Conservation (phyloP, 2,888 invertebrate species). For the Drosophila mettleri region DNA sequence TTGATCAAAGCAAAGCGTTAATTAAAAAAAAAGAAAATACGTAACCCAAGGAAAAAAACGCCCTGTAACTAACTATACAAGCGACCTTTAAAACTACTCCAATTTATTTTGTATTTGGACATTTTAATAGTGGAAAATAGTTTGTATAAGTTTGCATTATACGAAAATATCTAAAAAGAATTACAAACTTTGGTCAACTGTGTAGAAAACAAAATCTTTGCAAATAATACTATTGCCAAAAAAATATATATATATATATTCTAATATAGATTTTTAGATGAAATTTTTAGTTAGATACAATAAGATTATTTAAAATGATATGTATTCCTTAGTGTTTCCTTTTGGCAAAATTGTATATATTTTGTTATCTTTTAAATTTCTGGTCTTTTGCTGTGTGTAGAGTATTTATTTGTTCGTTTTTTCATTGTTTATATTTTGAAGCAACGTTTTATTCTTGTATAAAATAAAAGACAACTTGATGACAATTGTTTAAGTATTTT, state of each 20-base stretch:
- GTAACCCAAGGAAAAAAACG: neutral
- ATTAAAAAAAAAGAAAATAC: neutral
- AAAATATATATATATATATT: neutral
- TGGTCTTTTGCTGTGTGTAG: constrained; percentile 33
- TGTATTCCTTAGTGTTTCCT: constrained; percentile 20
- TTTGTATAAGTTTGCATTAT: constrained; percentile 9
- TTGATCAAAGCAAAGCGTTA: constrained; percentile 33
- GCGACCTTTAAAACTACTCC: neutral
- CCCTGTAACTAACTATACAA: neutral
- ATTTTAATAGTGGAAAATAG: constrained; percentile 1
- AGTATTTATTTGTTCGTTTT: constrained; percentile 35
- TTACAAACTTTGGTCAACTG: neutral
- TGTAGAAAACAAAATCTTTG: neutral
- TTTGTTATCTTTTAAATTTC: constrained; percentile 5
- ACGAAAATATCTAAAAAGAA: neutral
- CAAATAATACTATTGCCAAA: neutral
- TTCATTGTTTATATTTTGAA: constrained; percentile 22
- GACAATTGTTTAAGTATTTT: constrained; percentile 79
- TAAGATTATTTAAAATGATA: constrained; percentile 3
- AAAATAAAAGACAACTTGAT: constrained; percentile 82
- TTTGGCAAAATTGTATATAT: constrained; percentile 44
- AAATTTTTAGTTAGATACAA: neutral
- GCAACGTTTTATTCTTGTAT: constrained; percentile 56
- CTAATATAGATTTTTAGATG: neutral
- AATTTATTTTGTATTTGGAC: neutral